Evolutionary conservation across 2,888 invertebrate species (phyloP), one percentile per base, ranked within the genome.

Genomic region (Laspeyria flexula): DNA sequence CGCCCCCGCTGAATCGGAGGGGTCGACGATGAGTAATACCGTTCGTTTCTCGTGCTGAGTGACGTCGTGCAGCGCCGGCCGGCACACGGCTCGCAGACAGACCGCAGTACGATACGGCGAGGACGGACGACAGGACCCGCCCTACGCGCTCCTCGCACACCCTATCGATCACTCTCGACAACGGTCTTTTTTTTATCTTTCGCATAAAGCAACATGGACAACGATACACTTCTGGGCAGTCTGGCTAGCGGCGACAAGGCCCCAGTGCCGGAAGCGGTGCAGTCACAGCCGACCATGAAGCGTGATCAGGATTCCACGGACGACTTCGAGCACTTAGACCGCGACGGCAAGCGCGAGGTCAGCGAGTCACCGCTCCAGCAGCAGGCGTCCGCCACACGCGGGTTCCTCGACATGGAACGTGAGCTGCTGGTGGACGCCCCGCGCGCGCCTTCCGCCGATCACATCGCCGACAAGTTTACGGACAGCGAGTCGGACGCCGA

Each of bases 251-350:
- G 90, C 30, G 90, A 91, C 61, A 47, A 68, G n/a, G 63, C 71
- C 15, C 64, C 60, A 9, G 54, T 50, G 21, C 52, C 56, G n/a
- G 71, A 67, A 4, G 55, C 60, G n/a, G 47, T 63, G 37, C 55
- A 50, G 3, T 51, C 62, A 18, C 75, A 74, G 46, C 65, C 73
- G 30, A 56, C 68, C 45, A 79, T 90, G 75, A 92, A 91, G 72
- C 93, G 95, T 56, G 95, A 95, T 64, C 93, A 94, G 75, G 95
- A 96, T 79, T 96, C 96, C 23, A 90, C 94, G 57, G 96, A 96
- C 75, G 96, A 96, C 86, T 96, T 96, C 81, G 96, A 96, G 83
- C 95, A 96, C 82, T 88, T 96, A 63, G 95, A 94, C 62, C 94
- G 94, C 72, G 95, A 95, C 56, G 86, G 87, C 38, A 81, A 77